These are phyloP conservation scores for Anthopleura sola DNA, from an alignment of 64 coral and sea anemone species.

Conservation along the genomic window DNA sequence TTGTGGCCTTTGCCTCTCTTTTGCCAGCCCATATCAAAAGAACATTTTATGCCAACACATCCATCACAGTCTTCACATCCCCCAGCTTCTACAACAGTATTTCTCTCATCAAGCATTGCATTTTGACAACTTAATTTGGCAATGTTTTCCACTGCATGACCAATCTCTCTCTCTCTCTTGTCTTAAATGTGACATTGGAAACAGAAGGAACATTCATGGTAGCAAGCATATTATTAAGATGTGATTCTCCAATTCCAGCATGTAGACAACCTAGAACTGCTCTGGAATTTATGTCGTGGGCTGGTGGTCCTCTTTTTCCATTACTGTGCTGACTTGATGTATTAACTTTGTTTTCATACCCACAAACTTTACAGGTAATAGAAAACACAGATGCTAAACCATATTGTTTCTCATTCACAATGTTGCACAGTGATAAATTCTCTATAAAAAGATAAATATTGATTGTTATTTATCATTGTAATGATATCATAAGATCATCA, in stretches of 20 bases:
- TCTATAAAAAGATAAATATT: neutral
- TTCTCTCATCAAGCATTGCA: constrained; percentile 12
- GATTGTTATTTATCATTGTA: no score
- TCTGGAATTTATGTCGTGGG: constrained; percentile 51
- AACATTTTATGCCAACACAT: neutral
- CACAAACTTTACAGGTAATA: constrained; percentile 39
- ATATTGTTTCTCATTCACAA: constrained; percentile 22
- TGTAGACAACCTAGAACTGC: constrained; percentile 57
- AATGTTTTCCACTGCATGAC: constrained; percentile 37
- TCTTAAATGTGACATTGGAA: constrained; percentile 45
- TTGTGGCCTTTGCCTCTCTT: constrained; percentile 49
- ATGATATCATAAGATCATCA: no score
- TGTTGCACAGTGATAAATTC: constrained; percentile 23
- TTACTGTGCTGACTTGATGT: constrained; percentile 48
- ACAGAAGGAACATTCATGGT: constrained; percentile 61
- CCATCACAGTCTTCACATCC: neutral
- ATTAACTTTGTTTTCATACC: constrained; percentile 33
- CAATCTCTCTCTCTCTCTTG: constrained; percentile 48
- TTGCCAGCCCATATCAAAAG: constrained; percentile 46
- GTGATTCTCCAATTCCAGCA: constrained; percentile 56
- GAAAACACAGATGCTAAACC: constrained; percentile 26
- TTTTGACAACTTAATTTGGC: constrained; percentile 46
- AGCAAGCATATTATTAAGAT: constrained; percentile 43
- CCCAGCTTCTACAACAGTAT: neutral
- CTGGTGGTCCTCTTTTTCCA: constrained; percentile 42